A percentile compares a stretch with the other conserved stretches of the same genome.
Evolutionary conservation across 2,888 invertebrate species (phyloP).

Genomic region (Timandra comae): DNA sequence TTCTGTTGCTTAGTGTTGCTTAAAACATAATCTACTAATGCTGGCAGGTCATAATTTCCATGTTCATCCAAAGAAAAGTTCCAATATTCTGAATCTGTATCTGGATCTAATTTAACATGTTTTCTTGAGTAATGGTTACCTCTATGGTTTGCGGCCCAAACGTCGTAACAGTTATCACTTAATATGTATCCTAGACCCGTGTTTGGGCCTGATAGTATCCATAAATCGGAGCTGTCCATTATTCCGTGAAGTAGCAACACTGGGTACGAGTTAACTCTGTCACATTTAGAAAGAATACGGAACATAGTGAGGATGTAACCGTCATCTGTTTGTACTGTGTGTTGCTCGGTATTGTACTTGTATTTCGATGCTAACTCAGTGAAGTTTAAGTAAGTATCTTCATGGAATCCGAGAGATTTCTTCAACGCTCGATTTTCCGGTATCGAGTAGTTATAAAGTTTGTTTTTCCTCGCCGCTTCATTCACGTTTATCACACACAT

Average conservation of each 20-base stretch:
- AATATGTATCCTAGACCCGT: slow-evolving; percentile 47
- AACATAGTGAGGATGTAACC: slow-evolving; percentile 51
- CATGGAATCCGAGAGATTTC: slow-evolving; percentile 43
- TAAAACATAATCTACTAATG: slow-evolving; percentile 65
- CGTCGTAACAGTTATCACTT: slow-evolving; percentile 73
- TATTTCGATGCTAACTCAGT: slow-evolving; percentile 48
- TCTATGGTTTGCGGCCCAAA: slow-evolving; percentile 64
- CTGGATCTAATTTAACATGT: slow-evolving; percentile 65
- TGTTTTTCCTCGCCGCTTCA: slow-evolving; percentile 13
- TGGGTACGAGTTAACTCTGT: slow-evolving; percentile 30
- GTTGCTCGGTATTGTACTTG: slow-evolving; percentile 38
- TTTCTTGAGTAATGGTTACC: slow-evolving; percentile 79
- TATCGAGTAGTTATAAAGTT: slow-evolving; percentile 37
- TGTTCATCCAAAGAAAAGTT: slow-evolving; percentile 82
- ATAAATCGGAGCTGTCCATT: slow-evolving; percentile 44
- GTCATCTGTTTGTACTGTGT: slow-evolving; percentile 45
- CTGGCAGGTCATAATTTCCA: slow-evolving; percentile 82
- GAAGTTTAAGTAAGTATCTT: slow-evolving; percentile 57
- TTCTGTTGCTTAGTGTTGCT: slow-evolving; percentile 63
- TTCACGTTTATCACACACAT: slow-evolving; percentile 14
- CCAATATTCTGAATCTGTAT: slow-evolving; percentile 64
- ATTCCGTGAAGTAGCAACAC: slow-evolving; percentile 50
- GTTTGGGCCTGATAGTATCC: slow-evolving; percentile 41
- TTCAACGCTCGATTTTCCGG: slow-evolving; percentile 45
- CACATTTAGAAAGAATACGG: slow-evolving; percentile 41